Evolutionary conservation across 2,888 invertebrate genomes (phyloP).

Genomic region (Nipponacmea schrenckii): DNA sequence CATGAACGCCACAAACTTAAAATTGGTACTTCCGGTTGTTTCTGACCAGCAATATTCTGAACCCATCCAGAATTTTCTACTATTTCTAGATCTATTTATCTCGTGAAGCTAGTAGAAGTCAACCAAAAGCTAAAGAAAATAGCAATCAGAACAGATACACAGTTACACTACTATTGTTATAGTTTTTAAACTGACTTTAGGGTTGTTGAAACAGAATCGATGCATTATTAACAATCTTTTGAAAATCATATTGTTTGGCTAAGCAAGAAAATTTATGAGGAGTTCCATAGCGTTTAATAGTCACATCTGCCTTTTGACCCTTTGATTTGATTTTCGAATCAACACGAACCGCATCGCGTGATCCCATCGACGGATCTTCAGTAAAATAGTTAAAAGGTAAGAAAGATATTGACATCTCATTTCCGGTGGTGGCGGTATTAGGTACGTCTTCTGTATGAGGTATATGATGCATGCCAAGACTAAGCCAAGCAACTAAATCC

Average conservation of each 20-base stretch:
- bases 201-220: not conserved
- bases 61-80: too few species aligned
- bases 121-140: too few species aligned
- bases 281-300: conserved; percentile 17
- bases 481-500: conserved; percentile 54
- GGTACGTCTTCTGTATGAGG: conserved; percentile 53
- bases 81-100: too few species aligned
- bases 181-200: too few species aligned
- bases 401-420: conserved; percentile 40
- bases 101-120: too few species aligned
- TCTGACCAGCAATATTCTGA: too few species aligned
- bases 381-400: conserved; percentile 51
- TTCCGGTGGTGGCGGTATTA: conserved; percentile 42
- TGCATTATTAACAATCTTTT: not conserved
- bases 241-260: conserved; percentile 10
- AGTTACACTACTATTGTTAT: too few species aligned
- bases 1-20: too few species aligned
- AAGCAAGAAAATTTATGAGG: conserved; percentile 19
- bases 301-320: not conserved
- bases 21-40: too few species aligned
- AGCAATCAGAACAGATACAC: too few species aligned
- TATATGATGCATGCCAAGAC: conserved; percentile 46
- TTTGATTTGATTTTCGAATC: conserved; percentile 4
- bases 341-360: conserved; percentile 33
- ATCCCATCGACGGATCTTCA: conserved; percentile 40